A percentile compares a stretch with the other conserved stretches of the same genome.
Evolutionary conservation across 2,797 vertebrate genomes (phyloP).

Genomic region (Anguilla marmorata): DNA sequence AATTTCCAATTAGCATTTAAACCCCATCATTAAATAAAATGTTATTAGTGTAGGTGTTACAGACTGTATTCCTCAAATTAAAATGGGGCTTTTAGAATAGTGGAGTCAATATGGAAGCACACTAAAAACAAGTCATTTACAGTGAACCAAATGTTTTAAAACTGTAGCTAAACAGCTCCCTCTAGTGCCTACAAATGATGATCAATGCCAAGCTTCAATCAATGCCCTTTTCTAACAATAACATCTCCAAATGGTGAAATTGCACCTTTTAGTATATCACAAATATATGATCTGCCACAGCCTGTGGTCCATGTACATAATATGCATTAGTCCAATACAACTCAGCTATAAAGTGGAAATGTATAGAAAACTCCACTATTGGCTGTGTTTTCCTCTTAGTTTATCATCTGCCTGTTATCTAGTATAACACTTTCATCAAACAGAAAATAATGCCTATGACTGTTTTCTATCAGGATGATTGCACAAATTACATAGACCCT

Average conservation of each 20-base stretch:
- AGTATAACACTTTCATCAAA: neutral
- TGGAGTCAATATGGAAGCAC: slow-evolving; percentile 68
- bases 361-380: neutral
- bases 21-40: neutral
- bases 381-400: neutral
- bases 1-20: neutral
- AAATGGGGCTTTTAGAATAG: slow-evolving; percentile 39
- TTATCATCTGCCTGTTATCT: neutral
- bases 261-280: neutral
- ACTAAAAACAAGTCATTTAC: slow-evolving; percentile 64
- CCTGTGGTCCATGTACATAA: neutral
- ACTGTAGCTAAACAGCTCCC: slow-evolving; percentile 51
- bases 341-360: neutral
- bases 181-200: slow-evolving; percentile 57
- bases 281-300: neutral
- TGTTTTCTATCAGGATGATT: neutral
- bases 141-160: slow-evolving; percentile 66
- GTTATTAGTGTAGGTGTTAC: slow-evolving; percentile 35
- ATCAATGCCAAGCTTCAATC: neutral
- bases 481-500: slow-evolving; percentile 20
- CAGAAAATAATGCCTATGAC: neutral
- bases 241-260: neutral
- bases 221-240: neutral
- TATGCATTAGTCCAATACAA: neutral
- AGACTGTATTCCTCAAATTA: slow-evolving; percentile 60